A percentile compares a stretch with the other conserved stretches of the same genome.
Evolutionary conservation across 1,140 invertebrate species (phyloP).

Genomic region (Nymphalis io): DNA sequence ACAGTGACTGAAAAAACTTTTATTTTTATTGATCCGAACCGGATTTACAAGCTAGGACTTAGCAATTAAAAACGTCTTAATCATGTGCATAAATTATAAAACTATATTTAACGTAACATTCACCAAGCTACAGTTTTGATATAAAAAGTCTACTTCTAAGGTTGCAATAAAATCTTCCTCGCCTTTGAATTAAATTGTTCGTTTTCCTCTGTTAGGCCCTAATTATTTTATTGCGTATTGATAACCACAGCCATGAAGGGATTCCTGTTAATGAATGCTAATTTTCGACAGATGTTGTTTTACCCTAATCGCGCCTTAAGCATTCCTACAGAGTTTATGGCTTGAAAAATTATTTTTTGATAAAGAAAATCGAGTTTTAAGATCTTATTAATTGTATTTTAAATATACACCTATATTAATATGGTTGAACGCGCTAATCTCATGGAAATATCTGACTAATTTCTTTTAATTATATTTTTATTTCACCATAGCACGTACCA

Average conservation of each 20-base stretch:
- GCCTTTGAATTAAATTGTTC: not conserved
- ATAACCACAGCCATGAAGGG: conserved; percentile 9
- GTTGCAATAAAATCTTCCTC: not conserved
- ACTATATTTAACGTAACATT: too few species aligned
- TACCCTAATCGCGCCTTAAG: conserved; percentile 13
- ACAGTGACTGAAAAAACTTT: too few species aligned
- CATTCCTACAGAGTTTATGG: not conserved
- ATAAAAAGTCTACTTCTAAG: not conserved
- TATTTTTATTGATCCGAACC: too few species aligned
- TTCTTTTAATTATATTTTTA: too few species aligned
- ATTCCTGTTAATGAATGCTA: conserved; percentile 14
- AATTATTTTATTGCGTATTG: conserved; percentile 12
- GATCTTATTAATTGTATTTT: not conserved
- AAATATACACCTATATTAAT: too few species aligned
- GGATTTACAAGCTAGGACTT: too few species aligned
- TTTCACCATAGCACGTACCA: too few species aligned
- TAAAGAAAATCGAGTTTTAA: not conserved
- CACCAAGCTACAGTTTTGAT: not conserved
- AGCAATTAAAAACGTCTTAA: too few species aligned
- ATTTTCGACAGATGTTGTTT: conserved; percentile 21
- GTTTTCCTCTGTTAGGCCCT: not conserved
- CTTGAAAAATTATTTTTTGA: not conserved
- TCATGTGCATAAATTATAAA: too few species aligned
- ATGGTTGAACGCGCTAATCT: too few species aligned
- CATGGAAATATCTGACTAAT: too few species aligned